Percentiles rank a stretch among this genome's conserved stretches.
These are phyloP conservation scores for Gobionotothen gibberifrons DNA, from an alignment of 2,797 vertebrate genomes.

Conservation along the genomic window DNA sequence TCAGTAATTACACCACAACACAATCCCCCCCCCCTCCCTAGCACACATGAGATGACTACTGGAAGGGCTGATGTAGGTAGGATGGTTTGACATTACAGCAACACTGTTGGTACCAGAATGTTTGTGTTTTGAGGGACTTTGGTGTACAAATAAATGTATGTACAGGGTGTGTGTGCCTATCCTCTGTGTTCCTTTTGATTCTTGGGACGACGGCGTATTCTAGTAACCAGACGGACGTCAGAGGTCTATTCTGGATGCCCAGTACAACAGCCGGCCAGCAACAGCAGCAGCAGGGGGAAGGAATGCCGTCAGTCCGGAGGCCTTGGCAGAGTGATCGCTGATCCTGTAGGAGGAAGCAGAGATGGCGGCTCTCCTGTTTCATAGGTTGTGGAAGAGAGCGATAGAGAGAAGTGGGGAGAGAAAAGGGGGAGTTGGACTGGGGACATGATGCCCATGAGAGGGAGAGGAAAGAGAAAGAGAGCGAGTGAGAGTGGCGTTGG, in stretches of 20 bases:
- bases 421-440: constrained; percentile 36
- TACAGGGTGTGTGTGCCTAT: constrained; percentile 37
- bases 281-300: constrained; percentile 78
- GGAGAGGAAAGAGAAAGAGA: constrained; percentile 31
- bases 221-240: constrained; percentile 83
- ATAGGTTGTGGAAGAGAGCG: constrained; percentile 62
- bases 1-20: constrained; percentile 41
- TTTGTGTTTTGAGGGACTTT: constrained; percentile 7
- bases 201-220: constrained; percentile 78
- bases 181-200: constrained; percentile 71
- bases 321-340: constrained; percentile 66
- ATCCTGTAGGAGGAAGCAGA: constrained; percentile 82
- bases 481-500: constrained; percentile 64
- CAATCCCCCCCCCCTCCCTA: background rate
- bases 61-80: constrained; percentile 10
- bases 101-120: background rate
- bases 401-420: constrained; percentile 55
- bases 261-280: constrained; percentile 85
- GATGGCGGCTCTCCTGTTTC: constrained; percentile 83
- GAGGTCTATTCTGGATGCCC: constrained; percentile 83
- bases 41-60: constrained; percentile 6
- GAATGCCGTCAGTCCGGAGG: constrained; percentile 79
- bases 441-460: constrained; percentile 62
- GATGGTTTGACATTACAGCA: constrained; percentile 5
- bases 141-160: background rate